phyloP scores from a whole-genome alignment of 2,888 invertebrate species.

The Molorchus minor region DNA sequence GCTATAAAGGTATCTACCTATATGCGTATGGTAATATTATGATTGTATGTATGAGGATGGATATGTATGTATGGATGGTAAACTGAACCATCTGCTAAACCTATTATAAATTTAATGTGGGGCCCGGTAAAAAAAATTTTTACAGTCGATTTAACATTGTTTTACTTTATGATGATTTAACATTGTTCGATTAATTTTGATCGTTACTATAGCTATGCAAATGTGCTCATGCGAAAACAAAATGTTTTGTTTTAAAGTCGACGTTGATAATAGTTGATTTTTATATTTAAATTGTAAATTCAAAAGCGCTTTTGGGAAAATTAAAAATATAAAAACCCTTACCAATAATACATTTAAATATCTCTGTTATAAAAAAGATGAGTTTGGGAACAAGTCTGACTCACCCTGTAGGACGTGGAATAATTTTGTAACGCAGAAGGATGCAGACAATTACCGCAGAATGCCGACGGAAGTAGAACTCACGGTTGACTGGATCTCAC shows the following conservation, averaged over 20 bases:
- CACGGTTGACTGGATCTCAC: conserved; percentile 21
- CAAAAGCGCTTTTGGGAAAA: no score
- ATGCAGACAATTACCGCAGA: conserved; percentile 27
- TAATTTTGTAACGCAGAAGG: conserved; percentile 7
- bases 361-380: no score
- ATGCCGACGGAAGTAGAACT: conserved; percentile 26
- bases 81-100: conserved; percentile 2
- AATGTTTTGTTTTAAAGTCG: not conserved
- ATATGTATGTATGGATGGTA: no score
- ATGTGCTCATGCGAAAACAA: not conserved
- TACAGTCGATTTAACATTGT: not conserved
- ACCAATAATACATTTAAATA: no score
- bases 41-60: no score
- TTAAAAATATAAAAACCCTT: no score
- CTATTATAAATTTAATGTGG: not conserved
- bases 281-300: not conserved
- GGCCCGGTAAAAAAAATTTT: not conserved
- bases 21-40: no score
- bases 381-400: no score
- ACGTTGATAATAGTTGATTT: not conserved
- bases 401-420: not conserved
- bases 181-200: not conserved
- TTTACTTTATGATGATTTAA: not conserved
- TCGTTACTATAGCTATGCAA: no score
- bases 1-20: no score